Evolutionary conservation across 2,888 invertebrate genomes (phyloP), one percentile per base, ranked within the genome.

Genomic region (Pristionchus arcanus): DNA sequence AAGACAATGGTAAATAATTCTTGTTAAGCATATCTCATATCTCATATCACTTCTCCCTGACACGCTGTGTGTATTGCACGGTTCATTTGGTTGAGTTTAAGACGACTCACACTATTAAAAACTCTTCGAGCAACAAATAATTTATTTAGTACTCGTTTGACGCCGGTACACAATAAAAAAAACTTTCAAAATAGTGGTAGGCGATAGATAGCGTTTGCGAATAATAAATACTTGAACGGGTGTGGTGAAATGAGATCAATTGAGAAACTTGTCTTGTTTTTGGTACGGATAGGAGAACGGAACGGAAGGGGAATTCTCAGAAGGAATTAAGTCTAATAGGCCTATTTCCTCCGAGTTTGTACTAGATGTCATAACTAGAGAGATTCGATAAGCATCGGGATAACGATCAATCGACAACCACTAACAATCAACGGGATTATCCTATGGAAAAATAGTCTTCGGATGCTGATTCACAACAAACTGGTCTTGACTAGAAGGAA

Each of bases 41-140:
- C n/a, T n/a, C n/a, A n/a, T n/a, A n/a, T n/a, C n/a, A n/a, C n/a
- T n/a, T n/a, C n/a, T n/a, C n/a, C n/a, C n/a, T n/a, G n/a, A n/a
- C n/a, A n/a, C n/a, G n/a, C n/a, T n/a, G n/a, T n/a, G n/a, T n/a
- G n/a, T n/a, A n/a, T n/a, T n/a, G n/a, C n/a, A n/a, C n/a, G n/a
- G n/a, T n/a, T n/a, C n/a, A n/a, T n/a, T n/a, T n/a, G n/a, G n/a
- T n/a, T n/a, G n/a, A n/a, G n/a, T n/a, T n/a, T n/a, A n/a, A n/a
- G n/a, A n/a, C n/a, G n/a, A n/a, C n/a, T n/a, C n/a, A n/a, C n/a
- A n/a, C n/a, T n/a, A n/a, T n/a, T n/a, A n/a, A n/a, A n/a, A n/a
- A n/a, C 63, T n/a, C 25, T 63, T 31, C 74, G 49, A 49, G 49
- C 81, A 81, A 81, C 81, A 81, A 81, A 81, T 81, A 81, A 81